Base-by-base conservation (phyloP, 2,113 vertebrate genomes). In the Lophochroa leadbeateri region DNA sequence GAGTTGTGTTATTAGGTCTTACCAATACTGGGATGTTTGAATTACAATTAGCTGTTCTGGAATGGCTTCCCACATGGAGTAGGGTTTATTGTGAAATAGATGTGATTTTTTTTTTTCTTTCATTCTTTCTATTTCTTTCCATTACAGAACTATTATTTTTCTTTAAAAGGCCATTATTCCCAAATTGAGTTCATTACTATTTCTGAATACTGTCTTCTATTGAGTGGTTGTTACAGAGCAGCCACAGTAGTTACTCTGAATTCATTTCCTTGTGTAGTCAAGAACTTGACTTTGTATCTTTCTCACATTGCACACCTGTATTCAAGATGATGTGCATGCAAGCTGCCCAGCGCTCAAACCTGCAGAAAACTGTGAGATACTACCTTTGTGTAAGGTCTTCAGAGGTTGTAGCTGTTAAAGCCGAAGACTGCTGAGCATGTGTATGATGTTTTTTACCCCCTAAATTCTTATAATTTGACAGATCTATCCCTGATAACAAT, bases 141-240 rank as follows among this genome's bases (percentile, higher is more conserved):
- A 2, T 77, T 78, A 37, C 37, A 50, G 49, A 86, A 41, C 7
- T 72, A 16, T 72, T 79, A 17, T 9, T 65, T 86, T 65, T 55
- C n/a, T 69, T 87, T 43, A 47, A 20, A 93, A 65, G 37, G n/a
- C n/a, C n/a, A n/a, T n/a, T 83, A 46, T 88, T 95, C 72, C 29
- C 11, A 60, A 58, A 35, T 9, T 27, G 13, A 28, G 19, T 57
- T 82, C 47, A 29, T 46, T 68, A 27, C 23, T 68, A 6, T 33
- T 80, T 87, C 35, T 39, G 28, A 58, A 72, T 69, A 41, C 27
- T 71, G 4, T 25, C 24, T 69, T 13, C 67, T 57, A 15, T 35
- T 57, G 79, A 43, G 33, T 78, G 27, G 24, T 49, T 90, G 5
- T 49, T 72, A 11, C 0, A 46, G 49, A 86, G 18, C 29, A 76